Conservation (phyloP, 1,140 invertebrate genomes). For the Dolichoris vasculosae region DNA sequence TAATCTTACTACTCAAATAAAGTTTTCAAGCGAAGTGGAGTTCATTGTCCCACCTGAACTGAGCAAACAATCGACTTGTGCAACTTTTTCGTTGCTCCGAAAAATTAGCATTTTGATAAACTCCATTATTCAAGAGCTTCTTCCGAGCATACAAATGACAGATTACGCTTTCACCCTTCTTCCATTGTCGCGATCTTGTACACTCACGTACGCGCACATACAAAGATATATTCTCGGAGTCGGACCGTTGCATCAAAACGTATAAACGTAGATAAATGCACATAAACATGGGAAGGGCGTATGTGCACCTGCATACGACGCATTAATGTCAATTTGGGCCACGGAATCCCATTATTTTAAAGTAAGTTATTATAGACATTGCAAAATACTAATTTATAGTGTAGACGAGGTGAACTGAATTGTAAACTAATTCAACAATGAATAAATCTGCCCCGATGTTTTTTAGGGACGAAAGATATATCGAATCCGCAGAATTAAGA, state of each 20-base stretch:
- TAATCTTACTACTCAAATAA: slow-evolving; percentile 30
- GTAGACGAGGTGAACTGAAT: too few relatives aligned
- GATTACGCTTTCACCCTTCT: slow-evolving; percentile 45
- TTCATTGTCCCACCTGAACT: slow-evolving; percentile 1
- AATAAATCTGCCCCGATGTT: too few relatives aligned
- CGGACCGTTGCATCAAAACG: neutral
- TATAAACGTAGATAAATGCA: neutral
- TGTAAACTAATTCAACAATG: too few relatives aligned
- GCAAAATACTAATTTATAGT: too few relatives aligned
- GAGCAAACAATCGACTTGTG: slow-evolving; percentile 29
- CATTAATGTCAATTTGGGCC: neutral
- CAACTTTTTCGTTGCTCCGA: slow-evolving; percentile 26
- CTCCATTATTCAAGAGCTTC: slow-evolving; percentile 49
- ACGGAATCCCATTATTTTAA: neutral
- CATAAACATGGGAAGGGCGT: neutral
- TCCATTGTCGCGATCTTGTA: slow-evolving; percentile 25
- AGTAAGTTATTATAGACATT: too few relatives aligned
- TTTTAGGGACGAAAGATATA: too few relatives aligned
- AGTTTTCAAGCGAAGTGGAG: neutral
- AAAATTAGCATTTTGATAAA: slow-evolving; percentile 53
- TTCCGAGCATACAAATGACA: slow-evolving; percentile 51
- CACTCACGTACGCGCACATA: neutral
- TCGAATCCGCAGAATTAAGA: too few relatives aligned
- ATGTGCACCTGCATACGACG: neutral
- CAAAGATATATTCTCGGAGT: neutral